A percentile compares a stretch with the other conserved stretches of the same genome.
Evolutionary conservation across 1,140 invertebrate species (phyloP).

Genomic region (Drosophila burlai): DNA sequence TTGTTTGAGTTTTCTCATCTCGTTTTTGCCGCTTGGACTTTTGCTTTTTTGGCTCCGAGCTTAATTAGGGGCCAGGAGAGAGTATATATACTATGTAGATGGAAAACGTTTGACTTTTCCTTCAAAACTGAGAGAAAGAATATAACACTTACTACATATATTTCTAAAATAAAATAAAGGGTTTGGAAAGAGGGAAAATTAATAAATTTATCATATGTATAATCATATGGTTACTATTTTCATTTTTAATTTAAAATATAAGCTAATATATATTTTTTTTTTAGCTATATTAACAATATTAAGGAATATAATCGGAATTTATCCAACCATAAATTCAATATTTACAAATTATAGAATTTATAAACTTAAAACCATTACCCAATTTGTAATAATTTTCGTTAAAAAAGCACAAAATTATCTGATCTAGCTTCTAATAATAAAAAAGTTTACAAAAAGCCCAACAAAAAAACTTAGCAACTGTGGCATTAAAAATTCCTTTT

Average conservation of each 20-base stretch:
- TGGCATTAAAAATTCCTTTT: conserved; percentile 71
- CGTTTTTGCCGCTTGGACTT: conserved; percentile 51
- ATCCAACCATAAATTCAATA: too few relatives aligned
- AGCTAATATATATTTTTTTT: too few relatives aligned
- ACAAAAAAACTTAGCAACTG: conserved; percentile 28
- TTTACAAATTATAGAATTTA: not conserved
- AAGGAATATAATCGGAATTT: too few relatives aligned
- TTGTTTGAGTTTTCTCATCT: conserved; percentile 56
- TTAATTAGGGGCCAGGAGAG: conserved; percentile 43
- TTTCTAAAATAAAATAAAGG: not conserved
- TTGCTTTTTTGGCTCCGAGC: conserved; percentile 53
- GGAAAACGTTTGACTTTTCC: not conserved
- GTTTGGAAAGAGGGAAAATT: too few relatives aligned
- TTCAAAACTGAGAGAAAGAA: not conserved
- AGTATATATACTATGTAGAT: not conserved
- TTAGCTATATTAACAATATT: too few relatives aligned
- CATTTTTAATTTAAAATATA: too few relatives aligned
- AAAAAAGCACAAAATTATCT: not conserved
- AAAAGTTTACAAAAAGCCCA: not conserved
- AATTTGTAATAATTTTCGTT: not conserved
- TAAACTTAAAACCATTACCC: too few relatives aligned
- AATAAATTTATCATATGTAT: too few relatives aligned
- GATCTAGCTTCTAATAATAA: not conserved
- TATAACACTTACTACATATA: too few relatives aligned
- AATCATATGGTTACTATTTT: too few relatives aligned